Percentiles rank a stretch among this genome's conserved stretches.
These are phyloP conservation scores for Vireo altiloquus DNA, from an alignment of 2,113 vertebrate genomes.

Conservation along the genomic window DNA sequence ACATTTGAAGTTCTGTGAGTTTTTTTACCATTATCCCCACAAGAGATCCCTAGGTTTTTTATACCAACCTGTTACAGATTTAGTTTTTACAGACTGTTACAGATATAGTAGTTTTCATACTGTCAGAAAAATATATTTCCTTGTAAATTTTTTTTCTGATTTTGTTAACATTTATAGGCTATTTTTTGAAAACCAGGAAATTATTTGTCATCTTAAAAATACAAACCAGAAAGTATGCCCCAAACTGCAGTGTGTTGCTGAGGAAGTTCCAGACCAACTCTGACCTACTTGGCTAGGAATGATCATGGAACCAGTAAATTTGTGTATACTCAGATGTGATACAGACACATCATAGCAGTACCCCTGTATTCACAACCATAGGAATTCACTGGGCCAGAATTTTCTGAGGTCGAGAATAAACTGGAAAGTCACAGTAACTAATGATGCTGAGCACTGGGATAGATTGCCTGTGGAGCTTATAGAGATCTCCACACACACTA, in stretches of 20 bases:
- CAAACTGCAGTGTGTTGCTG: not conserved
- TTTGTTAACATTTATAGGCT: not conserved
- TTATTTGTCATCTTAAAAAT: not conserved
- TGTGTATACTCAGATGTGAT: not conserved
- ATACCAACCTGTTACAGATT: not conserved
- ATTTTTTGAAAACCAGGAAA: not conserved
- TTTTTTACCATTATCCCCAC: rapidly evolving
- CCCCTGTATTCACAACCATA: not conserved
- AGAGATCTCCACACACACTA: not conserved
- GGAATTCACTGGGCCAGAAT: not conserved
- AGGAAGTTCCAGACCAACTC: not conserved
- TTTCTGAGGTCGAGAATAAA: not conserved
- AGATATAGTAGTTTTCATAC: not conserved
- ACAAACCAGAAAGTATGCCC: not conserved
- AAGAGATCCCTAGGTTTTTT: not conserved
- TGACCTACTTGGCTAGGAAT: not conserved
- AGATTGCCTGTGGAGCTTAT: not conserved
- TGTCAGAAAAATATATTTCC: not conserved
- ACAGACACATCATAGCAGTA: not conserved
- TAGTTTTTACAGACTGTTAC: not conserved
- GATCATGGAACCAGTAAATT: not conserved
- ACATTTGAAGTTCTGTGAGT: not conserved
- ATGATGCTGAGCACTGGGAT: not conserved
- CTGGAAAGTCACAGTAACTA: not conserved
- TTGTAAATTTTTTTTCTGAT: not conserved